Base-by-base conservation (phyloP, 2,888 invertebrate species). In the Cecidostiba fungosa region DNA sequence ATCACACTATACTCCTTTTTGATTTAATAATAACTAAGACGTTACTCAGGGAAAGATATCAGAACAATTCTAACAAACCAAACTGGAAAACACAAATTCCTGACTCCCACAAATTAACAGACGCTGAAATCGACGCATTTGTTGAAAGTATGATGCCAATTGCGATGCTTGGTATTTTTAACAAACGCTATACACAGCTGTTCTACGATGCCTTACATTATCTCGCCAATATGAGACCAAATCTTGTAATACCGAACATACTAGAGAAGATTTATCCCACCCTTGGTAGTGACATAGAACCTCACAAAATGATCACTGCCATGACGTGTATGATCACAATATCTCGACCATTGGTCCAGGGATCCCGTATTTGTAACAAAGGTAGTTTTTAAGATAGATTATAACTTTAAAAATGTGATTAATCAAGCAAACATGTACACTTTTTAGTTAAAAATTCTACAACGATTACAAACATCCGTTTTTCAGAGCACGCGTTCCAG, bases 281-380 rank as follows among this genome's bases (percentile, higher is more conserved):
- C 0, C 94, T 98, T 91, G 97, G 97, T 90, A 97, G 97, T 1
- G 93, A 98, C 54, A 98, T 97, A 0, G 98, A 99, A 92, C 98
- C 98, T 0, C 98, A 98, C 92, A 96, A 96, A 92, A 94, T 96
- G 19, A 96, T 96, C 0, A 96, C 96, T 1, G 95, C 96, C 0
- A 95, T 97, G 95, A 95, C 95, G 83, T 96, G 96, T 77, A 95
- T 96, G 47, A 95, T 96, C 0, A 95, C 96, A 0, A 95, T 97
- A 8, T 96, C 96, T 0, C 94, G 96, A 80, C 95, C 96, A 0
- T 94, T 96, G 94, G 94, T 96, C 19, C 92, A 93, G 87, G 93
- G 94, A 36, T 90, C 93, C 70, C 90, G 92, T 62, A 91, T 92
- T 77, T 88, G 91, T 36, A 92, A 92, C 70, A 87, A 89, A 90